phyloP scores from a whole-genome alignment of 2,113 vertebrate genomes.

The Macquaria ambigua region DNA sequence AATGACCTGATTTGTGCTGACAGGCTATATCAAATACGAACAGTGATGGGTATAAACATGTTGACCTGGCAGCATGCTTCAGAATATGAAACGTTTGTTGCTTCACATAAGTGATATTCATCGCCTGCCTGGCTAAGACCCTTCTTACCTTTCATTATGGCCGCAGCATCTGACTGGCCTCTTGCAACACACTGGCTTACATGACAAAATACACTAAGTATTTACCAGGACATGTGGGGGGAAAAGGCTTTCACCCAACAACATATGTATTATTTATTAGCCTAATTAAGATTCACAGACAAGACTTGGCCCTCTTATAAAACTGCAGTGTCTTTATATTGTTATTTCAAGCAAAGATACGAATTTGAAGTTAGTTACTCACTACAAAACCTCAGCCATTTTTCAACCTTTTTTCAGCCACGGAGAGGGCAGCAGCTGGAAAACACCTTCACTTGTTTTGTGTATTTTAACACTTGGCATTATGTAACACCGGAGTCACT shows the following conservation, averaged over 20 bases:
- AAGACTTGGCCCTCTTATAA: background rate
- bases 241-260: background rate
- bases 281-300: background rate
- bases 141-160: constrained; percentile 17
- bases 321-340: background rate
- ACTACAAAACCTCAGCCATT: background rate
- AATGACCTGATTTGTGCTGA: constrained; percentile 13
- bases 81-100: constrained; percentile 17
- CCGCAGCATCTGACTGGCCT: constrained; percentile 19
- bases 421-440: background rate
- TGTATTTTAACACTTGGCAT: constrained; percentile 9
- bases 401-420: background rate
- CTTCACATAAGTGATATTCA: constrained; percentile 22
- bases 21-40: background rate
- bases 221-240: background rate
- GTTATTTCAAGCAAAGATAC: background rate
- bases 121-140: background rate
- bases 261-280: background rate
- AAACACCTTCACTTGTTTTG: constrained; percentile 20
- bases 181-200: constrained; percentile 29
- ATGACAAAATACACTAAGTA: constrained; percentile 2
- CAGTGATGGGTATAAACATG: constrained; percentile 30
- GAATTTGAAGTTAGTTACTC: background rate
- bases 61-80: constrained; percentile 37
- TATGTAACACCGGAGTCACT: constrained; percentile 77